Evolutionary conservation across 1,140 invertebrate genomes (phyloP).

Genomic region (Brachionus asplanchnoidis): DNA sequence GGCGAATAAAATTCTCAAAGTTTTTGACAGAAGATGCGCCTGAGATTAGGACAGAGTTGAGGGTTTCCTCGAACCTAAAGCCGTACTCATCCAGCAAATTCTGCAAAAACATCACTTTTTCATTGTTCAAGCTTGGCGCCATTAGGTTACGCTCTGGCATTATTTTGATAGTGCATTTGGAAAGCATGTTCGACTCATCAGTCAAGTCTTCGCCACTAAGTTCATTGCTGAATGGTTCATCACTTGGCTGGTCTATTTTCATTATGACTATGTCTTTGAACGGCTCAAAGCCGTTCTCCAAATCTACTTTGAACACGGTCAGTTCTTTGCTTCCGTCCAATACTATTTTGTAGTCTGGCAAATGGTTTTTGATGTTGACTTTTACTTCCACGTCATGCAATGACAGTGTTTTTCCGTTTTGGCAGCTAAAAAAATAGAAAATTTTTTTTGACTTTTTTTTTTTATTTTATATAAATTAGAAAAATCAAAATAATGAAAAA

Average conservation of each 20-base stretch:
- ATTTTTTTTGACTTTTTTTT: not conserved
- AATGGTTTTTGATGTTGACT: not conserved
- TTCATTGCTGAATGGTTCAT: not conserved
- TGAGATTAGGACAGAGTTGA: not conserved
- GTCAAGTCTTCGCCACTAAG: not conserved
- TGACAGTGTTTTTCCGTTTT: not conserved
- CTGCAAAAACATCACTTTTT: conserved; percentile 42
- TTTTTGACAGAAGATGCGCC: not conserved
- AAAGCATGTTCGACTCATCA: not conserved
- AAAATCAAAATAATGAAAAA: too few species aligned
- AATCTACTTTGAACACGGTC: not conserved
- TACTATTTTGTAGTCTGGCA: not conserved
- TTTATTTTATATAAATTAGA: too few species aligned
- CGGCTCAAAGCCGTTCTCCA: conserved; percentile 34
- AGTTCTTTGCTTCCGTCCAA: not conserved
- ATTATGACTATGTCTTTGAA: conserved; percentile 29
- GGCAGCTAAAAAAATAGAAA: not conserved
- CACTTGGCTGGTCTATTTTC: not conserved
- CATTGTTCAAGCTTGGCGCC: conserved; percentile 26
- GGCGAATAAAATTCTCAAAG: conserved; percentile 38
- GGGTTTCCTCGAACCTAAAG: conserved; percentile 29
- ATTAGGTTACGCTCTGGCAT: conserved; percentile 32
- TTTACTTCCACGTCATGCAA: not conserved
- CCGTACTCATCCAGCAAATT: conserved; percentile 28
- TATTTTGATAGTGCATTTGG: not conserved